Evolutionary conservation across 2,113 vertebrate genomes (phyloP).

Genomic region (Cephalopholis sonnerati): DNA sequence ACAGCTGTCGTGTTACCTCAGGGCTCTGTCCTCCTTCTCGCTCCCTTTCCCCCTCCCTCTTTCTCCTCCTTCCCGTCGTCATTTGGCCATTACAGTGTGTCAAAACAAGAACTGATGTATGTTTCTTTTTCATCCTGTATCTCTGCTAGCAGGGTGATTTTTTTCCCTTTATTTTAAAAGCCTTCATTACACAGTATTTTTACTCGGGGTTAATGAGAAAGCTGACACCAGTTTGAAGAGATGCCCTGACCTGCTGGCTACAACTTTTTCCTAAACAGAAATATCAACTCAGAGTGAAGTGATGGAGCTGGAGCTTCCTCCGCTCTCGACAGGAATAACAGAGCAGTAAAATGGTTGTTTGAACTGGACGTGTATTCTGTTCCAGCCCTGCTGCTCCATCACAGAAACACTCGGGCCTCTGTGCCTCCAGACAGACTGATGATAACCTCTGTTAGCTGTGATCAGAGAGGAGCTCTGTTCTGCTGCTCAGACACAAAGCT

Average conservation of each 20-base stretch:
- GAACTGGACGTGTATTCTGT: slow-evolving; percentile 7
- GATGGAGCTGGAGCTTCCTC: neutral
- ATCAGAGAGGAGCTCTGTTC: slow-evolving; percentile 46
- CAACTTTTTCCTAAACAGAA: too few relatives aligned
- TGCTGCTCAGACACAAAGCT: slow-evolving; percentile 32
- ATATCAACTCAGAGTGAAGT: neutral
- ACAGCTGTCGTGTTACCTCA: slow-evolving; percentile 58
- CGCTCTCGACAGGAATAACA: neutral
- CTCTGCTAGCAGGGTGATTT: neutral
- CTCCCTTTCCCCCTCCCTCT: slow-evolving; percentile 1
- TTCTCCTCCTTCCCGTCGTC: slow-evolving; percentile 11
- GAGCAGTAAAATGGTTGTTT: slow-evolving; percentile 10
- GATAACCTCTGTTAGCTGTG: slow-evolving; percentile 29
- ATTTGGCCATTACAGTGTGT: neutral
- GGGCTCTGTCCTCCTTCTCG: slow-evolving; percentile 49
- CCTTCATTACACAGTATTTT: neutral
- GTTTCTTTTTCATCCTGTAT: neutral
- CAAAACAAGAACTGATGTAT: slow-evolving; percentile 29
- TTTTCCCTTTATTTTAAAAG: neutral
- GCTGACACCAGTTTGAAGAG: too few relatives aligned
- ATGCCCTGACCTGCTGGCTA: neutral
- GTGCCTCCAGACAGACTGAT: slow-evolving; percentile 26
- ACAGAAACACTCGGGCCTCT: slow-evolving; percentile 22
- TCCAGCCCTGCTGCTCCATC: neutral
- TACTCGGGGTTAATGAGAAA: neutral